Conservation (phyloP, 2,888 invertebrate species). For the Meandrusa payeni region DNA sequence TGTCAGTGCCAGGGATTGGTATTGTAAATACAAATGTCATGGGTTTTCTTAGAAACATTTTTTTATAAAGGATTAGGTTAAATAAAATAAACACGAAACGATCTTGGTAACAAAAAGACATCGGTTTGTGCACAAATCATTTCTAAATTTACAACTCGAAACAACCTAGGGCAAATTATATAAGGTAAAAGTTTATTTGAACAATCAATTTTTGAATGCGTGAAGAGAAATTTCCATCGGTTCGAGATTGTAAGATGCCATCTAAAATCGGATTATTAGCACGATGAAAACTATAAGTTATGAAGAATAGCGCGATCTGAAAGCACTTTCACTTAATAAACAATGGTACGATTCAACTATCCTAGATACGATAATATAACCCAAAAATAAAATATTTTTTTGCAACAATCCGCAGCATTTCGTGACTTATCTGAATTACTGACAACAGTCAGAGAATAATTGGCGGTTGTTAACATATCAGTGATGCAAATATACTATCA, state of each 20-base stretch:
- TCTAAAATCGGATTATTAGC: conserved; percentile 11
- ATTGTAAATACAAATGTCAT: conserved; percentile 5
- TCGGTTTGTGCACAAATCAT: background rate
- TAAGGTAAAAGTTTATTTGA: conserved; percentile 23
- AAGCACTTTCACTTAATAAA: conserved; percentile 22
- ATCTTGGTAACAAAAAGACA: conserved; percentile 8
- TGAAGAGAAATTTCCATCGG: conserved; percentile 17
- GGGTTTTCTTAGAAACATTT: no score
- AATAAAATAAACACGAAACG: conserved; percentile 1
- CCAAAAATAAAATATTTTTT: conserved; percentile 12
- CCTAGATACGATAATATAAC: conserved; percentile 14
- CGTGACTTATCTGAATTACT: background rate
- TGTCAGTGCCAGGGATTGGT: conserved; percentile 22
- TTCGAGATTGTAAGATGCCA: conserved; percentile 12
- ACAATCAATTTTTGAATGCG: conserved; percentile 19
- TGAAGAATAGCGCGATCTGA: conserved; percentile 1
- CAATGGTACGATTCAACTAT: conserved; percentile 16
- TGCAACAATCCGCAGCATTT: background rate
- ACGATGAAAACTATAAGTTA: conserved; percentile 17
- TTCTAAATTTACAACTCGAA: conserved; percentile 15
- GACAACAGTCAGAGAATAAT: conserved; percentile 3
- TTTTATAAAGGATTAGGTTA: no score
- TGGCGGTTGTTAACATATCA: background rate
- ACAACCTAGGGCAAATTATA: conserved; percentile 11
- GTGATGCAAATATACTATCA: conserved; percentile 8